Evolutionary conservation across 2,797 vertebrate genomes (phyloP).

Genomic region (Poecilia picta): DNA sequence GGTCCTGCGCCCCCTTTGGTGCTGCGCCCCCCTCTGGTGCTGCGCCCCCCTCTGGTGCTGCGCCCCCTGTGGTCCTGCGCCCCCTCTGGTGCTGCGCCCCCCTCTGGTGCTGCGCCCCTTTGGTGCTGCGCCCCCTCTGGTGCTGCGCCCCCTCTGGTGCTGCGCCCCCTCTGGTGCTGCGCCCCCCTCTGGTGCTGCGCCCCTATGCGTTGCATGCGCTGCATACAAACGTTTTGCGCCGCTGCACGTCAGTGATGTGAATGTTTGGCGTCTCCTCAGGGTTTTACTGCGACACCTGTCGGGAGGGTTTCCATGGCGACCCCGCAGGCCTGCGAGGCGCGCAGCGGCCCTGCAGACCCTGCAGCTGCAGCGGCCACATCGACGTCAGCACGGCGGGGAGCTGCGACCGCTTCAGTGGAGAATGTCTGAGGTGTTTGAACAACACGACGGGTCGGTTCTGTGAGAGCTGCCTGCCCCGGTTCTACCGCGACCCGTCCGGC

Average conservation of each 20-base stretch:
- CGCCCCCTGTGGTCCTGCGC: no score
- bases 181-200: no score
- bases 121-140: no score
- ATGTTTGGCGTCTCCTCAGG: slow-evolving; percentile 71
- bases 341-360: slow-evolving; percentile 79
- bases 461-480: slow-evolving; percentile 80
- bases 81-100: no score
- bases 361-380: slow-evolving; percentile 84
- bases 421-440: slow-evolving; percentile 83
- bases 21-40: no score
- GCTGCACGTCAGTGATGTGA: background rate
- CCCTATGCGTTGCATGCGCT: no score
- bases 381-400: slow-evolving; percentile 78
- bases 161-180: no score
- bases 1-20: no score
- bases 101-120: no score
- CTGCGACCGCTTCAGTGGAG: slow-evolving; percentile 83
- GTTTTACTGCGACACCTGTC: slow-evolving; percentile 85
- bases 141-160: no score
- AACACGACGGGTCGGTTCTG: slow-evolving; percentile 81
- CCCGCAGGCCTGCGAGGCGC: slow-evolving; percentile 74
- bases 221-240: no score
- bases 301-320: slow-evolving; percentile 87
- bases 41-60: no score
- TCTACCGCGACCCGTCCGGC: slow-evolving; percentile 68